These are phyloP conservation scores for Myotis davidii DNA, from an alignment of 2,113 vertebrate genomes.

Conservation along the genomic window DNA sequence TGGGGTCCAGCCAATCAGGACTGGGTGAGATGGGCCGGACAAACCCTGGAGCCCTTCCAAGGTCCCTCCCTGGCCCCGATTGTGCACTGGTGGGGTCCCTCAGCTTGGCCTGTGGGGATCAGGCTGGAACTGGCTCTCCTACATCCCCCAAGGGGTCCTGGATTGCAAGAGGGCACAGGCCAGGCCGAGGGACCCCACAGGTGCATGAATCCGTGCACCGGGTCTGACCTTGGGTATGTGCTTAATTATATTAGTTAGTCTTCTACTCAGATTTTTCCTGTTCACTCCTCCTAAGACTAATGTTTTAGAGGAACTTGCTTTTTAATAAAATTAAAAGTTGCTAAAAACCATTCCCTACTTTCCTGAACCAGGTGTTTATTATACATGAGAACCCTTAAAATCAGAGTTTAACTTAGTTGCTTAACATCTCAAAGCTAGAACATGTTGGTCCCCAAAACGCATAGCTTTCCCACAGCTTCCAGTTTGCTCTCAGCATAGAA, in stretches of 20 bases:
- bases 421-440: neutral
- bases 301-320: neutral
- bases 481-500: neutral
- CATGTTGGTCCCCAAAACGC: neutral
- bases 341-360: neutral
- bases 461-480: no score
- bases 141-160: no score
- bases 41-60: no score
- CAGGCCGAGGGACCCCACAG: no score
- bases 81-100: no score
- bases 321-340: neutral
- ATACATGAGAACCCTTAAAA: neutral
- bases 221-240: neutral
- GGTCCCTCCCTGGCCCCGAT: no score
- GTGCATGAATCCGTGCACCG: no score
- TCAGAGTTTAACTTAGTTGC: neutral
- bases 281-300: neutral
- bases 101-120: no score
- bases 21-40: no score
- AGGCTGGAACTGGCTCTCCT: no score
- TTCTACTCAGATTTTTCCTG: neutral
- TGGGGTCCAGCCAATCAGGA: no score
- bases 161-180: no score
- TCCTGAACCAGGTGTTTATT: neutral
- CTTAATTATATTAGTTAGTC: neutral